A percentile compares a stretch with the other conserved stretches of the same genome.
phyloP scores from a whole-genome alignment of 2,797 vertebrate genomes.

The Oreonectes daqikongensis region DNA sequence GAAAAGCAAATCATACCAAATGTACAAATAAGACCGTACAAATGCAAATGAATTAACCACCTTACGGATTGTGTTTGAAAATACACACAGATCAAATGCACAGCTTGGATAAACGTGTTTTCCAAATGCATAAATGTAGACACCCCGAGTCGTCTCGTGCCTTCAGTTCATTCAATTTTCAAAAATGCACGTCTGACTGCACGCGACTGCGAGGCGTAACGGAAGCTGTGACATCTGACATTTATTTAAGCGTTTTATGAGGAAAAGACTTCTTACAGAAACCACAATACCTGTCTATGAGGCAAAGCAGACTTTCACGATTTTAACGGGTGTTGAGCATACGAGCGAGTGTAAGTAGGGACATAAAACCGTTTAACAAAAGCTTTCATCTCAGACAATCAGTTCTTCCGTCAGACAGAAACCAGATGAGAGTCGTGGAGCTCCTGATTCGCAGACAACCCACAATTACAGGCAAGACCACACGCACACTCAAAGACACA shows the following conservation, averaged over 20 bases:
- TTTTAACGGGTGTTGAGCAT: slow-evolving; percentile 31
- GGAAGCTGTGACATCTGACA: slow-evolving; percentile 18
- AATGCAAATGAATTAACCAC: too few species aligned
- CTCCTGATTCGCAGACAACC: slow-evolving; percentile 46
- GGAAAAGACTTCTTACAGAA: slow-evolving; percentile 11
- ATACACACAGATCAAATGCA: background rate
- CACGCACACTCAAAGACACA: slow-evolving; percentile 38
- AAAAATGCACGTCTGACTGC: background rate
- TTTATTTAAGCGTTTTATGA: slow-evolving; percentile 23
- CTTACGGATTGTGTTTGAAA: background rate
- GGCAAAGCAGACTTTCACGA: slow-evolving; percentile 32
- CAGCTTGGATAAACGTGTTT: background rate
- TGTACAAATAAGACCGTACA: too few species aligned
- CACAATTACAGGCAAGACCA: slow-evolving; percentile 45
- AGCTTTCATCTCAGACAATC: slow-evolving; percentile 52
- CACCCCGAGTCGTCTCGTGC: background rate
- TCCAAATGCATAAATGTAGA: background rate
- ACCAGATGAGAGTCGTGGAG: slow-evolving; percentile 50
- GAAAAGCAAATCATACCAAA: too few species aligned
- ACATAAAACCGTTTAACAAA: slow-evolving; percentile 48
- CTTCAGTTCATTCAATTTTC: background rate
- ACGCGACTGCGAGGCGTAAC: background rate
- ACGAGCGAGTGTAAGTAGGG: slow-evolving; percentile 25
- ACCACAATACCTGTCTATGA: slow-evolving; percentile 37
- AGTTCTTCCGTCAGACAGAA: slow-evolving; percentile 35